phyloP scores from a whole-genome alignment of 2,113 vertebrate species.

The Nothobranchius furzeri region DNA sequence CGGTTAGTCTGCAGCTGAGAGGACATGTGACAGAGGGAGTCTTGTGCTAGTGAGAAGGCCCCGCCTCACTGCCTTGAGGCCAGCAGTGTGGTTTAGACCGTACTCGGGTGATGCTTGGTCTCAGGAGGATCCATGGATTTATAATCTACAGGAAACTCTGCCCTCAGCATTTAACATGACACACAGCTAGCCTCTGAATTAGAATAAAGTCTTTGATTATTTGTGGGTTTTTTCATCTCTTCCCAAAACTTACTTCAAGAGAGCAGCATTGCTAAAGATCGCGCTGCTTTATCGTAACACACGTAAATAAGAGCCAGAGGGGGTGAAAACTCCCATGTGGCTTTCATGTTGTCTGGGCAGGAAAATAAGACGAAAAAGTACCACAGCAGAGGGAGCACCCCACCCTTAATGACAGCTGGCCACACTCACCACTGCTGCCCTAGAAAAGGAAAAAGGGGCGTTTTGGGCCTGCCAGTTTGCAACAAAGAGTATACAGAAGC shows the following conservation, averaged over 20 bases:
- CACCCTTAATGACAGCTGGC: constrained; percentile 55
- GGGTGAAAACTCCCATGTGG: constrained; percentile 34
- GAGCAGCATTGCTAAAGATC: constrained; percentile 18
- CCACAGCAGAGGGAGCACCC: constrained; percentile 47
- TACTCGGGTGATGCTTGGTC: constrained; percentile 41
- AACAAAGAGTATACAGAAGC: constrained; percentile 54
- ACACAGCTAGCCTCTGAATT: constrained; percentile 6
- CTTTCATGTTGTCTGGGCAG: constrained; percentile 37
- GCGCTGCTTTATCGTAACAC: constrained; percentile 4
- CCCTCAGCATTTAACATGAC: constrained; percentile 28
- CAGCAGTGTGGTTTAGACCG: constrained; percentile 45
- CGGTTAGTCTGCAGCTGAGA: too few relatives aligned
- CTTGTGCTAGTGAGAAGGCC: constrained; percentile 52
- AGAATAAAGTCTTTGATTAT: constrained; percentile 21
- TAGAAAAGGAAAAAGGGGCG: constrained; percentile 42
- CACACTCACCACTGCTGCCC: constrained; percentile 55
- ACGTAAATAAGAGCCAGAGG: constrained; percentile 14
- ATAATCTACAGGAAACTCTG: constrained; percentile 39
- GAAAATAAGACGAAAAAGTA: constrained; percentile 33
- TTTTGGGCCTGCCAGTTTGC: constrained; percentile 43
- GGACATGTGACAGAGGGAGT: constrained; percentile 19
- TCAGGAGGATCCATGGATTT: constrained; percentile 36
- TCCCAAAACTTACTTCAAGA: constrained; percentile 40
- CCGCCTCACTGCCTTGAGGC: constrained; percentile 33
- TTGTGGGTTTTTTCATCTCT: constrained; percentile 46